These are phyloP conservation scores for Candidula unifasciata DNA, from an alignment of 2,888 invertebrate species.

Conservation along the genomic window DNA sequence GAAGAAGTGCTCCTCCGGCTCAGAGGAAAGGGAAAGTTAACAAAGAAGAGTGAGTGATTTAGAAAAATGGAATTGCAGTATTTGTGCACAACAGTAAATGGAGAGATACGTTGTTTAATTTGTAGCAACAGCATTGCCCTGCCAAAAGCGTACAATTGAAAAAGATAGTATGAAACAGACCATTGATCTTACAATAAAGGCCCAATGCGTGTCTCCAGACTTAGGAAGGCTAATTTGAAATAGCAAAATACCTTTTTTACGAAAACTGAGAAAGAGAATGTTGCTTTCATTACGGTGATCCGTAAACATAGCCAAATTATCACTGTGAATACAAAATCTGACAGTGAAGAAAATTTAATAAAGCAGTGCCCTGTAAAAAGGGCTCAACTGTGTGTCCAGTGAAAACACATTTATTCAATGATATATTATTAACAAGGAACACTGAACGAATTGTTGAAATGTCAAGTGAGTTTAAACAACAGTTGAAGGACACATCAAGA, in stretches of 20 bases:
- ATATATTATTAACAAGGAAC: neutral
- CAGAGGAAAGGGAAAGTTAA: too few species aligned
- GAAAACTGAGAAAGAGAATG: too few species aligned
- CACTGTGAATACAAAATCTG: too few species aligned
- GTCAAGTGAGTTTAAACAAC: neutral
- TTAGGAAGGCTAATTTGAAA: too few species aligned
- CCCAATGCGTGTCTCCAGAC: neutral
- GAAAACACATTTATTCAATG: constrained; percentile 7
- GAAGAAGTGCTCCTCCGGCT: too few species aligned
- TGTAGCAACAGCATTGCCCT: neutral
- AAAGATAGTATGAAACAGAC: constrained; percentile 34
- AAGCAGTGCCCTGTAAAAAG: constrained; percentile 2
- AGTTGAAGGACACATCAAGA: neutral
- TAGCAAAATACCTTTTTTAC: too few species aligned
- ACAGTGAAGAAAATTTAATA: neutral
- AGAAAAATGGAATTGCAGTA: neutral
- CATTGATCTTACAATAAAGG: constrained; percentile 35
- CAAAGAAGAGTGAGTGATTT: too few species aligned
- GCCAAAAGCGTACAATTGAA: constrained; percentile 26
- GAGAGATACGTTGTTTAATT: constrained; percentile 28
- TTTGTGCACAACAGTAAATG: too few species aligned
- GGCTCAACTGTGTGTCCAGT: neutral
- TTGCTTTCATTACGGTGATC: neutral
- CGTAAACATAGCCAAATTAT: too few species aligned
- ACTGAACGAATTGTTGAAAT: constrained; percentile 3